Evolutionary conservation across 2,113 vertebrate genomes (phyloP), one percentile per base, ranked within the genome.

Genomic region (Tragelaphus scriptus): DNA sequence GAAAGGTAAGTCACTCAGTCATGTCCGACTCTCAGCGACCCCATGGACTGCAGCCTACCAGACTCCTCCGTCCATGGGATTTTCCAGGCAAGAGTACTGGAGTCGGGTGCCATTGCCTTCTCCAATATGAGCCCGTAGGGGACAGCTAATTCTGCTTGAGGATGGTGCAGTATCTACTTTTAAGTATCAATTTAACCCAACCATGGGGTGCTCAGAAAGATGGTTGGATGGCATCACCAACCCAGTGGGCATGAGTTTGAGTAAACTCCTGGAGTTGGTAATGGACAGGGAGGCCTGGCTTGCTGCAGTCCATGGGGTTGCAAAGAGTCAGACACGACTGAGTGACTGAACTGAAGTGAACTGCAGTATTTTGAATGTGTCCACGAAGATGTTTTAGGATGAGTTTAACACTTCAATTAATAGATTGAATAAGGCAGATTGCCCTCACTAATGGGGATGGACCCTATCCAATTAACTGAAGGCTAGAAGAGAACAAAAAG

Each of bases 311-410:
- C n/a, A 71, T 71, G 65, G n/a, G 19, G 19, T 71, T 17, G 0
- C 0, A 21, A 36, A 21, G n/a, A 71, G 17, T 36, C 9, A 1
- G 17, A 71, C n/a, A 23, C 0, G 0, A 23, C 5, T 23, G n/a
- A 71, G 19, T 0, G 2, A 36, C 17, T 71, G 65, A 71, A 36
- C 63, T n/a, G 58, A 59, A 59, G 56, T 25, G 9, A 11, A 58
- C 56, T 25, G 63, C 19, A 14, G 80, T 89, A 49, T 51, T 79
- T 30, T n/a, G 86, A 47, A 6, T 59, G 5, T 86, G 49, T 91
- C 55, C 56, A 7, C 16, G n/a, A 89, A 28, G 59, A 16, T 86
- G 3, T 92, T 75, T 94, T 26, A 26, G 23, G 40, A 40, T 80
- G 19, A 81, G 53, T 36, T 81, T 89, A 63, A 49, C 53, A 71